Evolutionary conservation across 2,888 invertebrate species (phyloP).

Genomic region (Eupithecia subfuscata): DNA sequence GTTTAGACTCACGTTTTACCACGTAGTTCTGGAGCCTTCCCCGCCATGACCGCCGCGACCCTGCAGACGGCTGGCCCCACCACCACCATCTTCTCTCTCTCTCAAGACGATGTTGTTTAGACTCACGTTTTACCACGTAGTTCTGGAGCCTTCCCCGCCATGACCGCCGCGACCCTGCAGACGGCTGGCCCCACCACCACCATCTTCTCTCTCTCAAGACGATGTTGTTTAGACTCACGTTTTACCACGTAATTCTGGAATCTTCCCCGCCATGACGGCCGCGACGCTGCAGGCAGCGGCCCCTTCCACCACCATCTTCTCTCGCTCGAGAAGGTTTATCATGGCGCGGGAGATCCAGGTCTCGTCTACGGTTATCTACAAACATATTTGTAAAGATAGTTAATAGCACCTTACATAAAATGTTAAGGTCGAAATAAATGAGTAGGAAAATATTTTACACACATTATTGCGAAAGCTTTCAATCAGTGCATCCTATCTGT

Average conservation of each 20-base stretch:
- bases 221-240: slow-evolving; percentile 85
- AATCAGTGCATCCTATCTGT: no score
- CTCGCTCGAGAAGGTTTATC: slow-evolving; percentile 88
- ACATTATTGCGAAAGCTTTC: no score
- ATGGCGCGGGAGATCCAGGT: slow-evolving; percentile 91
- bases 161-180: slow-evolving; percentile 89
- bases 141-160: slow-evolving; percentile 89
- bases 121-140: slow-evolving; percentile 71
- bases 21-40: slow-evolving; percentile 88
- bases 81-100: slow-evolving; percentile 92
- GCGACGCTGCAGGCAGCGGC: slow-evolving; percentile 92
- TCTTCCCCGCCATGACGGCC: slow-evolving; percentile 89
- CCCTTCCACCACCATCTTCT: slow-evolving; percentile 92
- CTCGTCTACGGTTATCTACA: slow-evolving; percentile 87
- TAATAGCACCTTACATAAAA: no score
- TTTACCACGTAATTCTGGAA: slow-evolving; percentile 91
- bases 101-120: slow-evolving; percentile 85
- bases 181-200: slow-evolving; percentile 95
- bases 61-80: slow-evolving; percentile 89
- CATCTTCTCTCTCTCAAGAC: slow-evolving; percentile 88
- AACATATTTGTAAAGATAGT: neutral
- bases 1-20: slow-evolving; percentile 54
- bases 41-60: slow-evolving; percentile 90
- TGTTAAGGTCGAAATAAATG: no score
- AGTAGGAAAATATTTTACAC: no score